A percentile compares a stretch with the other conserved stretches of the same genome.
phyloP scores from a whole-genome alignment of 1,140 invertebrate genomes.

The Achatina immaculata region DNA sequence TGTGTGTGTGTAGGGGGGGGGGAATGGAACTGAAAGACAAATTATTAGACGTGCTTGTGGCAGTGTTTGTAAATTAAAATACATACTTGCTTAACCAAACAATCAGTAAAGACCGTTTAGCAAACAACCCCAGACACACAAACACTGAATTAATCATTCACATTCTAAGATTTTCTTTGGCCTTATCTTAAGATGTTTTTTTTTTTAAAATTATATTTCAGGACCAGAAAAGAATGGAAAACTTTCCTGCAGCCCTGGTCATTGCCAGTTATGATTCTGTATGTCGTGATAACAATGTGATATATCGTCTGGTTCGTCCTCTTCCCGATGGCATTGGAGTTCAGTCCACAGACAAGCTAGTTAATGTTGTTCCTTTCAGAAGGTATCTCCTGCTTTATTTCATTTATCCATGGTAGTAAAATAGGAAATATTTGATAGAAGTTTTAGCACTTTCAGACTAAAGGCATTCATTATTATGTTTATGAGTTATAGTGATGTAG shows the following conservation, averaged over 20 bases:
- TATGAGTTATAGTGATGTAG: no score
- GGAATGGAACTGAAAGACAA: background rate
- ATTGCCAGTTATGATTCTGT: slow-evolving; percentile 42
- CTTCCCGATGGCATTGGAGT: slow-evolving; percentile 42
- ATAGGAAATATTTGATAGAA: no score
- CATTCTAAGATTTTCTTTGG: no score
- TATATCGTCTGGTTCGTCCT: slow-evolving; percentile 53
- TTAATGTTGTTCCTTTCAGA: slow-evolving; percentile 58
- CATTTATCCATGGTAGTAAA: slow-evolving; percentile 12
- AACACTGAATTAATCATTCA: no score
- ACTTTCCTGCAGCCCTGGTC: slow-evolving; percentile 45
- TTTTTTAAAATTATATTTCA: no score
- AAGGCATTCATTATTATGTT: no score
- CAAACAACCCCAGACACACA: no score
- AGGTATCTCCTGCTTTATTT: slow-evolving; percentile 42
- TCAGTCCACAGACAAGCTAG: slow-evolving; percentile 51
- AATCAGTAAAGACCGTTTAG: no score
- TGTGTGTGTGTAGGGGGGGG: background rate
- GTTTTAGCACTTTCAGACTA: no score
- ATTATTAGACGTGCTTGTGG: background rate
- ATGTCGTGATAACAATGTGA: slow-evolving; percentile 44
- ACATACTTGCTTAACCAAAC: no score
- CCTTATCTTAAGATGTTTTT: no score
- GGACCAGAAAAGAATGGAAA: slow-evolving; percentile 37
- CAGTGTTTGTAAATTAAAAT: no score